Conservation (phyloP, 2,113 vertebrate genomes). For the Camelus dromedarius region DNA sequence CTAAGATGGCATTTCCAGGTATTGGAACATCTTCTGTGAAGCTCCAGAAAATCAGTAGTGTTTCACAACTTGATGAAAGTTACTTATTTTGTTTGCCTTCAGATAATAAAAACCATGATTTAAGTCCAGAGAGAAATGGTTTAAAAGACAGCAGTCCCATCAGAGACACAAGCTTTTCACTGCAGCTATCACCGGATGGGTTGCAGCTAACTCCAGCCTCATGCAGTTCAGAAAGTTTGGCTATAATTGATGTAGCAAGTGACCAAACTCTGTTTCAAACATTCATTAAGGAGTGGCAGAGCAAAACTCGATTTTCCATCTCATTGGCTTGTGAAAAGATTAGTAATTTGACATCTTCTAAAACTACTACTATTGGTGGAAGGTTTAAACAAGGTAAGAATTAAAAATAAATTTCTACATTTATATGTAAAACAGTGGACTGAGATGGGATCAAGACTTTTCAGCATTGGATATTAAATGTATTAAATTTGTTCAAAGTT, state of each 20-base stretch:
- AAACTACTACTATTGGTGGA: conserved; percentile 86
- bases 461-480: conserved; percentile 43
- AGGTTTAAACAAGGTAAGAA: conserved; percentile 92
- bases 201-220: conserved; percentile 79
- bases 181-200: conserved; percentile 90
- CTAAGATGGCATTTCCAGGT: conserved; percentile 77
- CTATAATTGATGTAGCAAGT: conserved; percentile 96
- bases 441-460: neutral
- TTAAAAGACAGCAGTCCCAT: conserved; percentile 66
- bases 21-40: conserved; percentile 84
- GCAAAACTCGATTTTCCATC: conserved; percentile 91
- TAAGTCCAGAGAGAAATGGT: conserved; percentile 55
- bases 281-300: conserved; percentile 94
- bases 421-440: neutral
- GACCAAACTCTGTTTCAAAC: conserved; percentile 93
- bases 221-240: conserved; percentile 89
- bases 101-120: conserved; percentile 47
- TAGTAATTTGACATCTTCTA: conserved; percentile 81
- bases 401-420: neutral
- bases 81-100: conserved; percentile 16
- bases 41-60: conserved; percentile 59
- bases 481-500: conserved; percentile 39
- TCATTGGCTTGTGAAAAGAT: conserved; percentile 93
- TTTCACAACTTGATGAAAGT: conserved; percentile 29
- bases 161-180: conserved; percentile 86